Base-by-base conservation (phyloP, 2,888 invertebrate species). In the Ephialtes manifestator region DNA sequence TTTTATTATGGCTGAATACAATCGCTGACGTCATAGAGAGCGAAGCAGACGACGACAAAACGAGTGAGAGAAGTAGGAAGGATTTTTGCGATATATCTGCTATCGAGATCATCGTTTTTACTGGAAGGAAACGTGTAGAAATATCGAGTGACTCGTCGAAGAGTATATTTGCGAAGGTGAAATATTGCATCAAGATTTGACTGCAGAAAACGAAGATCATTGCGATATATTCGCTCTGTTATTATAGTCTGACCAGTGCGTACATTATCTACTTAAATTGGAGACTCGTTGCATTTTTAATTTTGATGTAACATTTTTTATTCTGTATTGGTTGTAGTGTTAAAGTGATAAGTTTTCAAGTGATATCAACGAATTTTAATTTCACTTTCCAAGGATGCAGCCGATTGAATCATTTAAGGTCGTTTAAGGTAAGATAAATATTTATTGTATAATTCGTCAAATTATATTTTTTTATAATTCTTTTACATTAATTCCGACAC, bases 191-290 rank as follows among this genome's bases (percentile, higher is more conserved):
- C 51, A 35, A 81, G 74, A 74, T 28, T 24, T 43, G 39, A 74
- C 7, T 55, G 39, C 15, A 20, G 4, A 58, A 48, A 48, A n/a
- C 46, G 31, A 48, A 31, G 11, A 20, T 46, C 31, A 11, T 5
- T 28, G 28, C 20, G 55, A 20, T 10, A 58, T 28, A 58, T 20
- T 13, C 13, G 24, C 55, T 28, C 55, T 4, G 1, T 60, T 11
- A 31, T 31, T 8, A 13, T n/a, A 3, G 55, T 77, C 82, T 77
- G 82, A 82, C 82, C 77, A 77, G 11, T 55, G 39, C 63, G 63
- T 60, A 65, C 70, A 24, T 63, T 81, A 81, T 75, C 81, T 81
- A 81, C 81, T 81, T 48, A 13, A n/a, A 51, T 51, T n/a, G 18
- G 51, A 8, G 18, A 51, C 18, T 51, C 7, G 7, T 5, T 51